Evolutionary conservation across 1,140 invertebrate species (phyloP), one percentile per base, ranked within the genome.

Genomic region (Halyomorpha halys): DNA sequence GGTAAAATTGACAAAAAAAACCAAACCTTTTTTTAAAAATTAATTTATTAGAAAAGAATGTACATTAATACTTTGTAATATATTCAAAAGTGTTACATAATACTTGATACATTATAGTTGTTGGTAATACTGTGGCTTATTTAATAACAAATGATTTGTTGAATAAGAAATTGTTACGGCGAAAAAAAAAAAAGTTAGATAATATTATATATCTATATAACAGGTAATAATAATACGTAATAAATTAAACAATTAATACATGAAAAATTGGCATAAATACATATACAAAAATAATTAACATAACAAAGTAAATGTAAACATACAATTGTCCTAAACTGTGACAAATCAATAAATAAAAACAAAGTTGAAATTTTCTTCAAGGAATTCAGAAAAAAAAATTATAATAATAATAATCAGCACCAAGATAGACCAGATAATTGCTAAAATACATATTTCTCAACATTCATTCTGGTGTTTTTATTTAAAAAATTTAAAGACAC

Each of bases 41-140:
- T 4, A 9, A 49, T 49, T 49, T 49, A 49, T 49, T 49, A 49
- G 47, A 49, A 49, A 49, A 49, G 47, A 49, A 49, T 18, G 47
- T 49, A 49, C 47, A 49, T 19, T 49, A 49, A 49, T 49, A 49
- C 47, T 49, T 49, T 49, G n/a, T 19, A 49, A 21, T 49, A 49
- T 49, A 49, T 49, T 49, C 47, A 49, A 6, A 49, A 49, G n/a
- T 49, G n/a, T 49, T 19, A 49, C 19, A 49, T 19, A 19, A 49
- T 19, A 19, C 34, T 49, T n/a, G n/a, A 19, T 19, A 49, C 19
- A 49, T 19, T 49, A 49, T 6, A 19, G 5, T 49, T 19, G n/a
- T 19, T 49, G 47, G 47, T 49, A 49, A 49, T 49, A 49, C 47
- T 49, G 47, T 49, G 47, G 34, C 34, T 39, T 13, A 39, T 39